Conservation (phyloP, 1,140 invertebrate genomes). For the Acromyrmex echinatior region DNA sequence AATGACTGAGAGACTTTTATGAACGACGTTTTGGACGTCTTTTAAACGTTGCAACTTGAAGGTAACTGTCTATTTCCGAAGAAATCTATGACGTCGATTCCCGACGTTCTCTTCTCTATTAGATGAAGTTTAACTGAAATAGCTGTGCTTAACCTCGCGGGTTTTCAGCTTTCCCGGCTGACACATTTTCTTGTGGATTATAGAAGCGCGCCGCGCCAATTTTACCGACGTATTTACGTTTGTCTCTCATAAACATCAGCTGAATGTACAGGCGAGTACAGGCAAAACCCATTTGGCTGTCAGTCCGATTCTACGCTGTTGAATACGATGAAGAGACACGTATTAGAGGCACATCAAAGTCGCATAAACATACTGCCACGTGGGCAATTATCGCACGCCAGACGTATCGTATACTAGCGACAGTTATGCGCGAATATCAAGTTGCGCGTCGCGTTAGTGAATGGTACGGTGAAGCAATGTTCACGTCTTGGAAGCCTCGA, state of each 20-base stretch:
- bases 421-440: slow-evolving; percentile 28
- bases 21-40: background rate
- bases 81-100: slow-evolving; percentile 24
- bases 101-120: background rate
- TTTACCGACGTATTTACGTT: slow-evolving; percentile 52
- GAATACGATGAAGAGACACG: slow-evolving; percentile 34
- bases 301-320: slow-evolving; percentile 8
- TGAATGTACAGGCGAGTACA: background rate
- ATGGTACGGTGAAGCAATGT: background rate
- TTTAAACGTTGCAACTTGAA: background rate
- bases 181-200: slow-evolving; percentile 53
- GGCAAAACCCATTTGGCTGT: slow-evolving; percentile 48
- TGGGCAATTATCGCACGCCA: slow-evolving; percentile 60
- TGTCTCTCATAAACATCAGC: slow-evolving; percentile 23
- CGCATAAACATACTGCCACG: slow-evolving; percentile 31
- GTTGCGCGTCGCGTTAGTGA: background rate
- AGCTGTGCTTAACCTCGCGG: slow-evolving; percentile 19
- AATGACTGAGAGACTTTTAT: background rate
- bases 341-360: slow-evolving; percentile 64
- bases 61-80: background rate
- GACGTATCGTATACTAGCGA: slow-evolving; percentile 33
- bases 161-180: slow-evolving; percentile 33
- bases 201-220: slow-evolving; percentile 10
- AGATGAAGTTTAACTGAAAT: slow-evolving; percentile 8
- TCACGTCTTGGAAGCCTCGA: slow-evolving; percentile 10